Evolutionary conservation across 2,113 vertebrate species (phyloP).

Genomic region (Rousettus leschenaultii): DNA sequence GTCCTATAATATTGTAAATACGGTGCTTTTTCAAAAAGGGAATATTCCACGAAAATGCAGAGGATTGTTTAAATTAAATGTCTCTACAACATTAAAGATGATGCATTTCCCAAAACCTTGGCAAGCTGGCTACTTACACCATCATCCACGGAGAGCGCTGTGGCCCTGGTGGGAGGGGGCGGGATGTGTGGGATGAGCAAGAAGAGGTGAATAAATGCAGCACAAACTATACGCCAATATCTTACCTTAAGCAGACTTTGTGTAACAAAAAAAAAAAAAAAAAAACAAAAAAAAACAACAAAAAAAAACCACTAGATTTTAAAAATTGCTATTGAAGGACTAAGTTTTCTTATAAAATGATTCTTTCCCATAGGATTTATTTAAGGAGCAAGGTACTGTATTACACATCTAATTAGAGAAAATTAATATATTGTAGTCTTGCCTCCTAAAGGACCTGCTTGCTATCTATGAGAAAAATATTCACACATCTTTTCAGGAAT

Average conservation of each 20-base stretch:
- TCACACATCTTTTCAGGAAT: neutral
- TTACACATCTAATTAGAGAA: neutral
- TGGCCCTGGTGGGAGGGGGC: accelerated
- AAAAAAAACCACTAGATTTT: neutral
- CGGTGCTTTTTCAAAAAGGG: slow-evolving; percentile 3
- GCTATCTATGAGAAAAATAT: neutral
- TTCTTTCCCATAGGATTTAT: neutral
- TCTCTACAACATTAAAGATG: neutral
- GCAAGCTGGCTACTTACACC: neutral
- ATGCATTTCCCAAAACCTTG: neutral
- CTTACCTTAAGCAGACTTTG: neutral
- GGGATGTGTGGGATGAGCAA: neutral
- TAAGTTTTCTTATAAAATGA: neutral
- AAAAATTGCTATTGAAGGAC: neutral
- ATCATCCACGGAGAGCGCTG: neutral
- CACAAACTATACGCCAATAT: neutral
- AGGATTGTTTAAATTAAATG: neutral
- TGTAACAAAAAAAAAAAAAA: neutral
- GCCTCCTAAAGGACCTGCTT: neutral
- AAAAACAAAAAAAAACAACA: too few relatives aligned
- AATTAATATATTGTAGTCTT: neutral
- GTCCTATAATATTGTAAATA: slow-evolving; percentile 14
- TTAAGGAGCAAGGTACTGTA: neutral
- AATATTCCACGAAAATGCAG: slow-evolving; percentile 20
- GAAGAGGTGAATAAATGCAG: neutral